A percentile compares a stretch with the other conserved stretches of the same genome.
Conservation (phyloP, 2,888 invertebrate species). For the Acanthosepion pharaonis region DNA sequence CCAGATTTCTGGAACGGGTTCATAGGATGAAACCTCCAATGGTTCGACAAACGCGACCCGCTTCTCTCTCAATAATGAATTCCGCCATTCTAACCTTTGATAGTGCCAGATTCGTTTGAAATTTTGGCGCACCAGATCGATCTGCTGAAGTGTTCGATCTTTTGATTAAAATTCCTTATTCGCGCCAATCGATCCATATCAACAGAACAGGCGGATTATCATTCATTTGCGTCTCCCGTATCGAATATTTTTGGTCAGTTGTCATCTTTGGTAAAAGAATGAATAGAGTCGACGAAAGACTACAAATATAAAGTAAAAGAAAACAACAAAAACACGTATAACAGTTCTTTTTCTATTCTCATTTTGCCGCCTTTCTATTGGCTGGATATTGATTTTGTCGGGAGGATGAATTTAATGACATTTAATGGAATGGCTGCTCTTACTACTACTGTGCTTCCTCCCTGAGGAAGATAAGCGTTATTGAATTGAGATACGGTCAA, state of each 20-base stretch:
- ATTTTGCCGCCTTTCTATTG: neutral
- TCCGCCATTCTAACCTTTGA: neutral
- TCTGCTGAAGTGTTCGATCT: neutral
- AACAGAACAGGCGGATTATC: neutral
- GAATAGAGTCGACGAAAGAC: neutral
- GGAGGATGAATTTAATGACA: neutral
- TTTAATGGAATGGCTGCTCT: neutral
- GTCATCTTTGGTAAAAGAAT: neutral
- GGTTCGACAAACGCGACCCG: neutral
- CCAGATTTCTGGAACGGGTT: too few species aligned
- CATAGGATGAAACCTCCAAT: neutral
- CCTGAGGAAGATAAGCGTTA: neutral
- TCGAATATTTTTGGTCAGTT: neutral
- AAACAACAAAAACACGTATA: neutral
- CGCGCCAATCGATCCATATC: neutral
- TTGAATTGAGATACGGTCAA: neutral
- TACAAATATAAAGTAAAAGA: neutral
- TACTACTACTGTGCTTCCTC: neutral
- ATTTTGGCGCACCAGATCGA: neutral
- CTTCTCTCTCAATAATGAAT: neutral
- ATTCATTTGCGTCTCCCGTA: neutral
- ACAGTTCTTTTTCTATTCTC: neutral
- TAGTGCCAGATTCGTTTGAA: neutral
- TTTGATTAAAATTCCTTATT: neutral
- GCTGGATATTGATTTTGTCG: neutral